phyloP scores from a whole-genome alignment of 2,113 vertebrate genomes.

The Nyctibius bracteatus region DNA sequence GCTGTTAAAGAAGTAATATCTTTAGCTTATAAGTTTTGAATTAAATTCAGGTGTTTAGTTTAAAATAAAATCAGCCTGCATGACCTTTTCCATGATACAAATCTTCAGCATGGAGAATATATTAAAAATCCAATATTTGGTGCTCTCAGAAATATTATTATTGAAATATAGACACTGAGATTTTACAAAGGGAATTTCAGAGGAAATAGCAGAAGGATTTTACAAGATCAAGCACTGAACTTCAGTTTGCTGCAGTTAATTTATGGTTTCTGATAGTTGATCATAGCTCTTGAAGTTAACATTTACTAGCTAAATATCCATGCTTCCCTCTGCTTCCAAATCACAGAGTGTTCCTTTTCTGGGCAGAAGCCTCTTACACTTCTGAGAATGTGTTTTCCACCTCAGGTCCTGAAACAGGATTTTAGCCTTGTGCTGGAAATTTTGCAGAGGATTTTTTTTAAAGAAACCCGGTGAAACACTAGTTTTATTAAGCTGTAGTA shows the following conservation, averaged over 20 bases:
- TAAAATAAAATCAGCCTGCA: background rate
- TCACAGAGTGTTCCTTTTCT: accelerated
- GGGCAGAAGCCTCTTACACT: accelerated
- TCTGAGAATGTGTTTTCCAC: background rate
- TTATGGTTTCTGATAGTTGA: background rate
- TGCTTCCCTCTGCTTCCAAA: background rate
- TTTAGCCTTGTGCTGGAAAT: background rate
- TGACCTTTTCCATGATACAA: background rate
- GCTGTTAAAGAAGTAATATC: background rate
- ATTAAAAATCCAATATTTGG: background rate
- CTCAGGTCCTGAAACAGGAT: background rate
- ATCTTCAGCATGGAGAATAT: background rate
- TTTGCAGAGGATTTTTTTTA: background rate
- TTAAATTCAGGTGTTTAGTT: background rate
- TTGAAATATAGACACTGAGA: background rate
- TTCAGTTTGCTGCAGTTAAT: background rate
- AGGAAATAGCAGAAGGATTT: background rate
- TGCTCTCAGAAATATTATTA: background rate
- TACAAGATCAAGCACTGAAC: background rate
- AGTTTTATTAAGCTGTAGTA: background rate
- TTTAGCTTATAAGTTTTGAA: background rate
- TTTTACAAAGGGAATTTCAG: background rate
- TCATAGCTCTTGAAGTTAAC: background rate
- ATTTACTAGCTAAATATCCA: background rate
- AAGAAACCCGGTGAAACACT: background rate